Evolutionary conservation across 2,797 vertebrate genomes (phyloP).

Genomic region (Nannoperca obscura): DNA sequence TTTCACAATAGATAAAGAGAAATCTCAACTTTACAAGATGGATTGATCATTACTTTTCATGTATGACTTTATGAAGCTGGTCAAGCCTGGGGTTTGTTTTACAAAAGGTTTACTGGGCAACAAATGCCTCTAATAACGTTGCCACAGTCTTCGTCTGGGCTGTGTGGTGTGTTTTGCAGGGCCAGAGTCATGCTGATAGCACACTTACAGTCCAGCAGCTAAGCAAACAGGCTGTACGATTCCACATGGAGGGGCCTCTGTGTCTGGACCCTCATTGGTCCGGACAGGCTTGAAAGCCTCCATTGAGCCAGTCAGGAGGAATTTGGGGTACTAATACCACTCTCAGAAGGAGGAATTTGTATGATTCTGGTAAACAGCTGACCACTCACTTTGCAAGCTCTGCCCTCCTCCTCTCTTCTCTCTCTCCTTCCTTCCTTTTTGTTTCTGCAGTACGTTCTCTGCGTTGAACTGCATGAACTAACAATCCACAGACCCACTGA

Average conservation of each 20-base stretch:
- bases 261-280: constrained; percentile 78
- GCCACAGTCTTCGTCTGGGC: constrained; percentile 20
- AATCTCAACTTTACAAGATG: not conserved
- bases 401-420: constrained; percentile 32
- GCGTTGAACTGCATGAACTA: constrained; percentile 52
- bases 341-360: constrained; percentile 79
- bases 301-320: constrained; percentile 80
- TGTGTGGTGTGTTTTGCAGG: constrained; percentile 32
- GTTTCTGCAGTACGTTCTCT: constrained; percentile 31
- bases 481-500: constrained; percentile 41
- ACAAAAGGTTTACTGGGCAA: constrained; percentile 32
- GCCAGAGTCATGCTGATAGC: constrained; percentile 46
- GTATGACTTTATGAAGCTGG: not conserved
- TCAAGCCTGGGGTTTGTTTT: constrained; percentile 5
- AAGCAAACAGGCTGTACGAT: constrained; percentile 81
- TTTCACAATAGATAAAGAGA: not conserved
- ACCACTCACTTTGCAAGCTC: constrained; percentile 55
- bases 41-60: not conserved
- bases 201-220: constrained; percentile 78
- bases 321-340: constrained; percentile 72
- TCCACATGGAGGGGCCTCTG: constrained; percentile 70
- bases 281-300: constrained; percentile 77
- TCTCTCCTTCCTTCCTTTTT: constrained; percentile 27
- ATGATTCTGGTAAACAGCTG: constrained; percentile 79
- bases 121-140: constrained; percentile 51